Evolutionary conservation across 2,888 invertebrate genomes (phyloP), one percentile per base, ranked within the genome.

Genomic region (Macroteleia sp.): DNA sequence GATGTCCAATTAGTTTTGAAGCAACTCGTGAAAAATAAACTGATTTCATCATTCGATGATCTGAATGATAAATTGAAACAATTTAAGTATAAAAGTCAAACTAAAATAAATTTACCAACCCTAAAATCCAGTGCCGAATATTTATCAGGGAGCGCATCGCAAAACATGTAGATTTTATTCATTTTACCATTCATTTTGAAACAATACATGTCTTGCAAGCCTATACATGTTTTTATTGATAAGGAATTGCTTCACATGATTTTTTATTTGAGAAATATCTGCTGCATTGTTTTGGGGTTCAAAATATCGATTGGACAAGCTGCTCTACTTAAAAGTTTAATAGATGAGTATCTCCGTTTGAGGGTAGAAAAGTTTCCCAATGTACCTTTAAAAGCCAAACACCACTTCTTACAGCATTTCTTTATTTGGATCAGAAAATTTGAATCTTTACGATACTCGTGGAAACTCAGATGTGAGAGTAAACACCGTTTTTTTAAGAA

Each of bases 401-500:
- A 83, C 48, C 70, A 83, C 42, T 83, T 71, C 62, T 6, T 82
- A 0, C n/a, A 59, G 6, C 82, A 82, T 46, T 81, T 80, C 36
- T 46, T 66, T 0, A 44, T 66, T 25, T 46, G 79, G 4, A 81
- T 82, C 4, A 9, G 56, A 10, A 34, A 61, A 22, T 82, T 79
- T 62, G 81, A 81, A 17, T 76, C 64, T 14, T 19, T 82, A 9
- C 73, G 78, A 48, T 74, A 82, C 20, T 22, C 70, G 1, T 82
- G 77, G 76, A 82, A 79, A 5, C 42, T 81, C 0, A 4, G 80
- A 17, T 85, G 80, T 56, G 85, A 85, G 57, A 80, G 80, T 22
- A 81, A 80, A 46, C 82, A 85, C 41, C 71, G 61, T 5, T 82
- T 70, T 77, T 83, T 85, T 19, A 84, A 85, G 73, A 61, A 41